Evolutionary conservation across 1,140 invertebrate genomes (phyloP), one percentile per base, ranked within the genome.

Genomic region (Oreohelix idahoensis): DNA sequence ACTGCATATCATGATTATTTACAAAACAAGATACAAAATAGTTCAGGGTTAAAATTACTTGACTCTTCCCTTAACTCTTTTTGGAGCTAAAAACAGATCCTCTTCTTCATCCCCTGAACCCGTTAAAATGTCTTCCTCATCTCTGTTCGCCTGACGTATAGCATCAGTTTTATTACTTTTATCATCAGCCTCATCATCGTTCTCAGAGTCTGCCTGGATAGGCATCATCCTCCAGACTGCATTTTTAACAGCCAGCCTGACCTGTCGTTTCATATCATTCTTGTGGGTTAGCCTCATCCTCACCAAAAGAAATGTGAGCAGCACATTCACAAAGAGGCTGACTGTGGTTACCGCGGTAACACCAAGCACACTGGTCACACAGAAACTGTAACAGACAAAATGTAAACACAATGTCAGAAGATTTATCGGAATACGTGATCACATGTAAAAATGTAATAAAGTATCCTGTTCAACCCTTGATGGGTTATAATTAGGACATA

Each of bases 1-100:
- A n/a, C n/a, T n/a, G n/a, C n/a, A n/a, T n/a, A n/a, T n/a, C n/a
- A n/a, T n/a, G n/a, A n/a, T n/a, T n/a, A n/a, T n/a, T n/a, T n/a
- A n/a, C n/a, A n/a, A n/a, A n/a, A n/a, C n/a, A n/a, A n/a, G n/a
- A n/a, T n/a, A n/a, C 15, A 15, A 45, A 45, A 5, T 45, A 45
- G 15, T 8, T 45, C 15, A 45, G 15, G 42, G 15, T 15, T 45
- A 66, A 2, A 5, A 17, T 32, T 66, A 32, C 17, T 66, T 66
- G 2, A 29, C 63, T 66, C 63, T 66, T 32, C 29, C 29, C 1
- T 17, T 66, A 32, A 32, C 71, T 74, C 38, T 79, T 29, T 58
- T 63, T 66, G 51, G 51, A 32, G 77, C 20, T 53, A 79, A 38
- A 79, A 79, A 79, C 26, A 58, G 38, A 79, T 79, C 53, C 17